phyloP scores from a whole-genome alignment of 1,140 invertebrate genomes.

The Babylonia areolata region DNA sequence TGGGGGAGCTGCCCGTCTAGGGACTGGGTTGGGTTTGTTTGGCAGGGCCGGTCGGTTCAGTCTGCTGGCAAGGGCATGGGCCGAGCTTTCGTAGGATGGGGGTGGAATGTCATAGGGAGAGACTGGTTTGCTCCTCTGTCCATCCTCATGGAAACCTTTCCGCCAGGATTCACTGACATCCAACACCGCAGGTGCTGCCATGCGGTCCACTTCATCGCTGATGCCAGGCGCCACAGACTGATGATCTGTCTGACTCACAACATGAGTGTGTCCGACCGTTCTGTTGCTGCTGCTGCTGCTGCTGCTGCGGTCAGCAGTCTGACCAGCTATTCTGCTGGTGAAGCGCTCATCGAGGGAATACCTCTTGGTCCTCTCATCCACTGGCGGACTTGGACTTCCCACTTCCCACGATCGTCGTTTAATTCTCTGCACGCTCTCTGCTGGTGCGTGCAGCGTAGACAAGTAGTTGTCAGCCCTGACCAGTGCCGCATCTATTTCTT shows the following conservation, averaged over 20 bases:
- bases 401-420: conserved; percentile 56
- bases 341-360: conserved; percentile 32
- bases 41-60: conserved; percentile 32
- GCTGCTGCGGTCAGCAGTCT: no score
- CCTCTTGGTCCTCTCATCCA: conserved; percentile 17
- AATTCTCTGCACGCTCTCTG: conserved; percentile 37
- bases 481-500: conserved; percentile 66
- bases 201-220: background rate
- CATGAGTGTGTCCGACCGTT: no score
- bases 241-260: background rate
- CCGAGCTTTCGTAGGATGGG: conserved; percentile 8
- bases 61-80: background rate
- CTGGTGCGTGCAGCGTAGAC: conserved; percentile 36
- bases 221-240: background rate
- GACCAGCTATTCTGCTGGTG: background rate
- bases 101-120: conserved; percentile 26
- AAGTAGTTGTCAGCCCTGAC: conserved; percentile 64
- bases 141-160: background rate
- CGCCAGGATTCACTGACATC: background rate
- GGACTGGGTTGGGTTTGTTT: conserved; percentile 45
- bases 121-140: background rate
- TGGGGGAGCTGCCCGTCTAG: conserved; percentile 42
- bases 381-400: conserved; percentile 41
- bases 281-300: no score
- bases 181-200: background rate